phyloP scores from a whole-genome alignment of 2,113 vertebrate species.

The Cryptotis parvus region DNA sequence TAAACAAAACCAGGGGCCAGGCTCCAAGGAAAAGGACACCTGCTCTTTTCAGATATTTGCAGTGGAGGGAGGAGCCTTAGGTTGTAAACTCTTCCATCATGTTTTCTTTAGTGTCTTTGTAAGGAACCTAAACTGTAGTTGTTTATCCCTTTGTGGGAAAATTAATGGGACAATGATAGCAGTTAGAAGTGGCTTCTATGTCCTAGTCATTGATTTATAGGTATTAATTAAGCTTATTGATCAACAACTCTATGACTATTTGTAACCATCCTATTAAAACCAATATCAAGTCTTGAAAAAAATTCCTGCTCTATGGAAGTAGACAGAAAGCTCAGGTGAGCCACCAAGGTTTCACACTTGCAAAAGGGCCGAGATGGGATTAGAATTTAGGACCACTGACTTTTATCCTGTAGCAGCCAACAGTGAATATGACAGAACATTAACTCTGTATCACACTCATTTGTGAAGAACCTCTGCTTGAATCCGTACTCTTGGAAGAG shows the following conservation, averaged over 20 bases:
- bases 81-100: neutral
- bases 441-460: neutral
- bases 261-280: too few species aligned
- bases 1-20: neutral
- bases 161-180: neutral
- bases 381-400: neutral
- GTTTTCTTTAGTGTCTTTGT: neutral
- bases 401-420: neutral
- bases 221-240: neutral
- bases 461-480: neutral
- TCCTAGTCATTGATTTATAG: neutral
- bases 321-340: neutral
- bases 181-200: neutral
- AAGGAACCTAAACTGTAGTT: neutral
- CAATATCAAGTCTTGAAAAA: neutral
- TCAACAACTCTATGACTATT: neutral
- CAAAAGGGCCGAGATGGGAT: neutral
- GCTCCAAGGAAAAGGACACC: neutral
- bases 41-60: neutral
- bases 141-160: neutral
- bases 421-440: neutral
- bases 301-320: neutral
- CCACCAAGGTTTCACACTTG: neutral
- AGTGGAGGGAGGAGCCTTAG: neutral
- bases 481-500: neutral